These are phyloP conservation scores for Lutjanus erythropterus DNA, from an alignment of 2,113 vertebrate genomes.

Conservation along the genomic window DNA sequence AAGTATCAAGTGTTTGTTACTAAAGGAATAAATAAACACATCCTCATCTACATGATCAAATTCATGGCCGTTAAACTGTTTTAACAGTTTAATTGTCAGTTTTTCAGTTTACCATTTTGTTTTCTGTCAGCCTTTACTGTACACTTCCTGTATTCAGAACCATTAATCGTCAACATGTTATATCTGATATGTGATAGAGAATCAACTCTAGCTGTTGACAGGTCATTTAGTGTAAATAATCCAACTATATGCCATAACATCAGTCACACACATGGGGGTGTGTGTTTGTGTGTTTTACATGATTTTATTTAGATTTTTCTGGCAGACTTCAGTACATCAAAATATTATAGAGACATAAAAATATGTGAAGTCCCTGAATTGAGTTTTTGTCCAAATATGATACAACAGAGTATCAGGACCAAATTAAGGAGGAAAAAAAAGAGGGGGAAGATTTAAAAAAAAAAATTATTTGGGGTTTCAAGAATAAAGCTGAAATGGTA, in stretches of 20 bases:
- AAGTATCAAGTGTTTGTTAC: constrained; percentile 32
- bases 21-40: constrained; percentile 62
- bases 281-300: neutral
- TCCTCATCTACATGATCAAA: constrained; percentile 19
- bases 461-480: too few species aligned
- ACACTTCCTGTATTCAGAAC: constrained; percentile 2
- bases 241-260: neutral
- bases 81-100: constrained; percentile 11
- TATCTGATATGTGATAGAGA: neutral
- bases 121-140: neutral
- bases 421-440: too few species aligned
- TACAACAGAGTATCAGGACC: too few species aligned
- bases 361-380: too few species aligned
- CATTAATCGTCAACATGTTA: too few species aligned
- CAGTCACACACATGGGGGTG: neutral
- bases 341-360: neutral
- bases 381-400: too few species aligned
- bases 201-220: neutral
- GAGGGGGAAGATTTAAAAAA: too few species aligned
- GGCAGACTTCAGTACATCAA: neutral
- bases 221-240: neutral
- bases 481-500: too few species aligned
- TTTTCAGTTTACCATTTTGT: neutral
- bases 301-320: neutral
- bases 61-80: constrained; percentile 15